These are phyloP conservation scores for Enhydra lutris DNA, from an alignment of 2,113 vertebrate genomes.

Conservation along the genomic window DNA sequence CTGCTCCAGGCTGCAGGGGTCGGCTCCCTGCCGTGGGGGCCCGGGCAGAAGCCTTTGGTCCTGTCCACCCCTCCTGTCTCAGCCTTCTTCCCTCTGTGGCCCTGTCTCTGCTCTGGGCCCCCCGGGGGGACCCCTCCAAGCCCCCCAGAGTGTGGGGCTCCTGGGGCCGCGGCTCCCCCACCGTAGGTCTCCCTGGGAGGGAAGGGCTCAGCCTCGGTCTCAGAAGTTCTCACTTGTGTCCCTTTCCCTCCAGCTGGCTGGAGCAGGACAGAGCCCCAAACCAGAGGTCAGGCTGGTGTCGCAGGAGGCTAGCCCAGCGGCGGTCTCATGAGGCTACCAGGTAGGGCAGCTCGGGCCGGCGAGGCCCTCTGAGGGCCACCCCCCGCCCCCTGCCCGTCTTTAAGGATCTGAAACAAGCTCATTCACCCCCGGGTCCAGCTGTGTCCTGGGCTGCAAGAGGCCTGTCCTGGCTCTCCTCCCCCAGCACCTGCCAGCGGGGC, in stretches of 20 bases:
- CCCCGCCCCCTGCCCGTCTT: neutral
- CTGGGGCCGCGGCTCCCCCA: accelerated
- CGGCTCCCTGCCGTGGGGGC: neutral
- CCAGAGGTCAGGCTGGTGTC: neutral
- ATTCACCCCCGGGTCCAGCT: neutral
- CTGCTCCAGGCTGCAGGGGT: neutral
- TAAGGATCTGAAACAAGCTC: neutral
- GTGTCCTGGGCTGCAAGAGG: neutral
- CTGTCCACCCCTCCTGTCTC: too few species aligned
- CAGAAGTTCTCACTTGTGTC: neutral
- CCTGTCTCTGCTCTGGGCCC: neutral
- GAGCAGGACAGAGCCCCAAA: neutral
- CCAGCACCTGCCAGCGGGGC: neutral
- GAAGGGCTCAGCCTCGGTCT: neutral
- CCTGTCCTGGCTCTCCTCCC: neutral
- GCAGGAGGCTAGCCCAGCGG: neutral
- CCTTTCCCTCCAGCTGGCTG: neutral
- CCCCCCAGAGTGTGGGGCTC: accelerated
- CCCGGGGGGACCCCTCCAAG: neutral
- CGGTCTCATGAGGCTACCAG: neutral
- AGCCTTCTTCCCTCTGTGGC: too few species aligned
- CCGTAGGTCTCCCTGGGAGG: neutral
- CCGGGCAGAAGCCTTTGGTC: too few species aligned
- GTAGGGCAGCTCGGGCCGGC: neutral
- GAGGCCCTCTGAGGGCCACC: neutral